Conservation (phyloP, 1,140 invertebrate species). For the Harlomillsia oculata region DNA sequence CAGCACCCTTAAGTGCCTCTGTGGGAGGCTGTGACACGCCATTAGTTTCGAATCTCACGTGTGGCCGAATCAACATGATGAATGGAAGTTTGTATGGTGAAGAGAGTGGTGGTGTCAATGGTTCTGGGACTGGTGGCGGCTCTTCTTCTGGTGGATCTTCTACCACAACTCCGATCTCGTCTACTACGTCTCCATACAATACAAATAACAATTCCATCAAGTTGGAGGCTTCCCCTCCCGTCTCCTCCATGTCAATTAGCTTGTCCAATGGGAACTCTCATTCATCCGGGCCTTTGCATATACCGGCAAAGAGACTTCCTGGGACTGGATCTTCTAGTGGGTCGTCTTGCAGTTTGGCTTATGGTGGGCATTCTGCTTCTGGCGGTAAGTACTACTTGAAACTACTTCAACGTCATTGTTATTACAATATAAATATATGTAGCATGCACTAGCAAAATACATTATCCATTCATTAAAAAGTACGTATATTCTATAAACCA, state of each 20-base stretch:
- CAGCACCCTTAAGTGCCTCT: constrained; percentile 20
- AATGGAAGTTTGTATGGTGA: constrained; percentile 65
- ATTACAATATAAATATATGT: no score
- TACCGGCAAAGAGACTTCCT: constrained; percentile 64
- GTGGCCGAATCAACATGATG: constrained; percentile 51
- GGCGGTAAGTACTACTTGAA: constrained; percentile 31
- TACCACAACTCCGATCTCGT: constrained; percentile 49
- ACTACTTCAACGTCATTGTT: no score
- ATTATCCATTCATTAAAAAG: no score
- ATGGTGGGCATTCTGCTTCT: constrained; percentile 25
- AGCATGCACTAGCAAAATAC: no score
- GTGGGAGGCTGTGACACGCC: constrained; percentile 30
- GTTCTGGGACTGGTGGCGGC: constrained; percentile 33
- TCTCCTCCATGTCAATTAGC: constrained; percentile 19
- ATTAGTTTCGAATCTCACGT: constrained; percentile 20
- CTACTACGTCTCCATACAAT: constrained; percentile 59
- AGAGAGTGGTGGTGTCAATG: constrained; percentile 53
- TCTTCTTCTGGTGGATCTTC: constrained; percentile 17
- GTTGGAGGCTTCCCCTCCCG: constrained; percentile 27
- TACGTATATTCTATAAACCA: no score
- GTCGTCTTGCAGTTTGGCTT: constrained; percentile 24
- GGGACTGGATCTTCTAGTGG: constrained; percentile 45
- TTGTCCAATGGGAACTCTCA: constrained; percentile 41
- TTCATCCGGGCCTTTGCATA: constrained; percentile 58
- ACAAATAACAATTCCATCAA: constrained; percentile 47